Evolutionary conservation across 2,797 vertebrate genomes (phyloP).

Genomic region (Poeciliopsis gracilis): DNA sequence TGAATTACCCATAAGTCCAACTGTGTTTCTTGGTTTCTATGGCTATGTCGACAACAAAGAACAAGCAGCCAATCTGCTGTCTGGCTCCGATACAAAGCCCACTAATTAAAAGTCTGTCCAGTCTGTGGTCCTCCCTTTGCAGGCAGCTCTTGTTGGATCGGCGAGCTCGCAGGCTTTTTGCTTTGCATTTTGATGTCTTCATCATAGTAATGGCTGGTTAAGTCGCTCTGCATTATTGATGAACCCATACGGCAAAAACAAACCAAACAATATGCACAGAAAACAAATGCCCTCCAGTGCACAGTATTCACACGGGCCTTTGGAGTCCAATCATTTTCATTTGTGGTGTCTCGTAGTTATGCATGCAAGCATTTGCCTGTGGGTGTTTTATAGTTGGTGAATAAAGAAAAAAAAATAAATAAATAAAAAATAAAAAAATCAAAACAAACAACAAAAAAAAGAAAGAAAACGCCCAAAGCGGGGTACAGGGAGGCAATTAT

Average conservation of each 20-base stretch:
- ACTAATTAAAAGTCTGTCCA: conserved; percentile 79
- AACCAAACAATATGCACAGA: conserved; percentile 70
- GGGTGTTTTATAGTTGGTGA: conserved; percentile 55
- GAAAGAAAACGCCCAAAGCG: conserved; percentile 35
- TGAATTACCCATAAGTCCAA: conserved; percentile 61
- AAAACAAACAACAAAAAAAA: conserved; percentile 4
- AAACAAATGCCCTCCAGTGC: conserved; percentile 70
- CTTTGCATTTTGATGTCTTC: conserved; percentile 79
- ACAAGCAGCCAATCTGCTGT: conserved; percentile 71
- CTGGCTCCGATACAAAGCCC: conserved; percentile 72
- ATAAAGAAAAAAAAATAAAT: conserved; percentile 37
- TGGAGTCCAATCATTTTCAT: conserved; percentile 61
- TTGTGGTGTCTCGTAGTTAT: conserved; percentile 54
- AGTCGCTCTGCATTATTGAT: conserved; percentile 72
- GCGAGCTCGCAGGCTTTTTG: conserved; percentile 55
- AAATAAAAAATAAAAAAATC: too few species aligned
- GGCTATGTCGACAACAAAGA: conserved; percentile 64
- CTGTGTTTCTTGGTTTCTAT: conserved; percentile 64
- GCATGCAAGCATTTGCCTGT: conserved; percentile 62
- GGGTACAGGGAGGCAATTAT: conserved; percentile 61
- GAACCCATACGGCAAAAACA: conserved; percentile 71
- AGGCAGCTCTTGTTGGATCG: conserved; percentile 62
- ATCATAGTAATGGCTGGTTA: conserved; percentile 75
- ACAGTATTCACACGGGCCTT: conserved; percentile 49
- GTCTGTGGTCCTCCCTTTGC: conserved; percentile 63